phyloP scores from a whole-genome alignment of 2,113 vertebrate species.

The Tragelaphus imberbis region DNA sequence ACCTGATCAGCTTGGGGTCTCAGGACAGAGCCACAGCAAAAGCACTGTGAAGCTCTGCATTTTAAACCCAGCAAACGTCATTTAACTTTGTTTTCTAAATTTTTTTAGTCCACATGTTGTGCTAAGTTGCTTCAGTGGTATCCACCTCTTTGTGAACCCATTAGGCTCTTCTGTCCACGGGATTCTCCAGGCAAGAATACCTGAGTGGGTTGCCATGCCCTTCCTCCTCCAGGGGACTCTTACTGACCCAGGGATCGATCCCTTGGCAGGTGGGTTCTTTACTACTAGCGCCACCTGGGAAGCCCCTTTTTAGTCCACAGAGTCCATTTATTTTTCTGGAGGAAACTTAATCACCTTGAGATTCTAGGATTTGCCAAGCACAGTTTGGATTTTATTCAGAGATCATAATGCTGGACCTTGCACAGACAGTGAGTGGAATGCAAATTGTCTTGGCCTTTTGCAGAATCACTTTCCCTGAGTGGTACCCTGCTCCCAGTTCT shows the following conservation, averaged over 20 bases:
- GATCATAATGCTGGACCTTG: background rate
- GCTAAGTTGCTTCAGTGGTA: background rate
- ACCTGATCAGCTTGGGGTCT: background rate
- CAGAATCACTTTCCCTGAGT: background rate
- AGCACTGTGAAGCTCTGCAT: background rate
- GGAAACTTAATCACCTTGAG: background rate
- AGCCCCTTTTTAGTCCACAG: background rate
- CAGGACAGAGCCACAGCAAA: background rate
- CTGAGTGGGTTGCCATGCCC: background rate
- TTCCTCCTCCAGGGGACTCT: background rate
- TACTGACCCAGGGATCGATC: background rate
- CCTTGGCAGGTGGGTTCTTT: background rate
- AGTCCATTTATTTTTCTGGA: background rate
- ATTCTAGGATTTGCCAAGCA: background rate
- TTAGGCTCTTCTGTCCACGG: background rate
- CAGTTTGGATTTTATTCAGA: background rate
- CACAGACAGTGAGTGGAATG: background rate
- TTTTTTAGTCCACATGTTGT: background rate
- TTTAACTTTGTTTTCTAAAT: background rate
- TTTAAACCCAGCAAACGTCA: background rate
- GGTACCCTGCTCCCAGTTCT: background rate
- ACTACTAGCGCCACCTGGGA: background rate
- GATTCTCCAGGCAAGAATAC: background rate
- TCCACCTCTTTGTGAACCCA: background rate
- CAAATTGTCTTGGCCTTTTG: background rate